Conservation (phyloP, 1,140 invertebrate species). For the Heterodera carotae region DNA sequence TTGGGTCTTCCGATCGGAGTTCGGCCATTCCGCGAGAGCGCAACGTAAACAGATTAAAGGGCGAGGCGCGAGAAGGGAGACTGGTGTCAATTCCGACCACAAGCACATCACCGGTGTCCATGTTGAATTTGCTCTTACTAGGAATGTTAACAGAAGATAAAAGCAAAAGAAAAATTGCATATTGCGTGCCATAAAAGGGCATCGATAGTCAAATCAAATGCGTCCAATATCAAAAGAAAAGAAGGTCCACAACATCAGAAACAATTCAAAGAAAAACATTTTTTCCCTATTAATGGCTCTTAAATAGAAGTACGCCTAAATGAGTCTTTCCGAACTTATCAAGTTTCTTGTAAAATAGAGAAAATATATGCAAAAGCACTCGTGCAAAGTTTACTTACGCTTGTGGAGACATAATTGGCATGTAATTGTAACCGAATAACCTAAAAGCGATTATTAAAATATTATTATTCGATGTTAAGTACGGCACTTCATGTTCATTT, state of each 20-base stretch:
- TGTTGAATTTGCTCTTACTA: slow-evolving; percentile 29
- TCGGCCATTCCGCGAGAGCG: slow-evolving; percentile 4
- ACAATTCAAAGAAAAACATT: too few species aligned
- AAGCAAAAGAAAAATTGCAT: neutral
- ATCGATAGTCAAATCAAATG: too few species aligned
- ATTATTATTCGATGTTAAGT: neutral
- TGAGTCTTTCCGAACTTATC: too few species aligned
- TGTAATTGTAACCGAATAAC: slow-evolving; percentile 32
- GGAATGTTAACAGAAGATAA: neutral
- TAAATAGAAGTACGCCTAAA: too few species aligned
- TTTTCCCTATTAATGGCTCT: too few species aligned
- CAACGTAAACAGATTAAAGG: slow-evolving; percentile 20
- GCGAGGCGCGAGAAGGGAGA: slow-evolving; percentile 23
- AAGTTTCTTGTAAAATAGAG: too few species aligned
- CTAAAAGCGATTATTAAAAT: neutral
- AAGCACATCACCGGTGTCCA: slow-evolving; percentile 31
- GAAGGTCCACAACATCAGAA: too few species aligned
- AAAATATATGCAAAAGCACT: too few species aligned
- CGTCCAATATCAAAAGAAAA: too few species aligned
- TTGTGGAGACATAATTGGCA: slow-evolving; percentile 15
- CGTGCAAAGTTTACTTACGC: slow-evolving; percentile 22
- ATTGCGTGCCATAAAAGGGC: too few species aligned
- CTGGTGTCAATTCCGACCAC: slow-evolving; percentile 35
- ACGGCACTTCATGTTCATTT: slow-evolving; percentile 38
- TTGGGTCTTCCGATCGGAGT: slow-evolving; percentile 25